Conservation (phyloP, 92 coral and sea anemone species). For the Metridium senile region DNA sequence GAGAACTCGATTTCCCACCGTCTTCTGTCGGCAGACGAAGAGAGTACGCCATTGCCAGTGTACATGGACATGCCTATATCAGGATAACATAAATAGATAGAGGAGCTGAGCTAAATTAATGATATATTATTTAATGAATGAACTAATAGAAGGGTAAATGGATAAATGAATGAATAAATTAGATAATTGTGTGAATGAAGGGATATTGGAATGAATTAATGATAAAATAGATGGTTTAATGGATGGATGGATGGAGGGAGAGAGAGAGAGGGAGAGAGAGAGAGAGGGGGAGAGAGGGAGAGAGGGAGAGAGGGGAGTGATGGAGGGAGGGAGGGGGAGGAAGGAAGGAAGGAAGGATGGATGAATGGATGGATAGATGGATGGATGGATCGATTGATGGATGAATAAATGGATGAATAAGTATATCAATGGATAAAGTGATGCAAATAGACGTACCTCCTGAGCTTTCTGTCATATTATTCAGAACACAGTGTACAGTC, state of each 20-base stretch:
- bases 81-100: not conserved
- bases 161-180: not conserved
- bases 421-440: not conserved
- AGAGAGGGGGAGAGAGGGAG: no score
- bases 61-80: not conserved
- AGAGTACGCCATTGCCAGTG: constrained; percentile 29
- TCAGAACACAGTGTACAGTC: constrained; percentile 60
- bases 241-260: not conserved
- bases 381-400: no score
- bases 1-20: constrained; percentile 74
- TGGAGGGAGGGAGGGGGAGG: no score
- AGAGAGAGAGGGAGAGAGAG: not conserved
- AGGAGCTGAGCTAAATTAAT: not conserved
- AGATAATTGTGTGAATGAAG: not conserved
- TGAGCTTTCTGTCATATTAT: constrained; percentile 29
- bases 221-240: not conserved
- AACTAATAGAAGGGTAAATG: not conserved
- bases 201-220: not conserved
- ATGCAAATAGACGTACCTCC: not conserved
- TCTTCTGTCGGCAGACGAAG: constrained; percentile 50
- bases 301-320: no score
- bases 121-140: not conserved
- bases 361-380: no score
- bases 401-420: no score
- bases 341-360: no score